phyloP scores from a whole-genome alignment of 2,797 vertebrate genomes.

The Numenius phaeopus region DNA sequence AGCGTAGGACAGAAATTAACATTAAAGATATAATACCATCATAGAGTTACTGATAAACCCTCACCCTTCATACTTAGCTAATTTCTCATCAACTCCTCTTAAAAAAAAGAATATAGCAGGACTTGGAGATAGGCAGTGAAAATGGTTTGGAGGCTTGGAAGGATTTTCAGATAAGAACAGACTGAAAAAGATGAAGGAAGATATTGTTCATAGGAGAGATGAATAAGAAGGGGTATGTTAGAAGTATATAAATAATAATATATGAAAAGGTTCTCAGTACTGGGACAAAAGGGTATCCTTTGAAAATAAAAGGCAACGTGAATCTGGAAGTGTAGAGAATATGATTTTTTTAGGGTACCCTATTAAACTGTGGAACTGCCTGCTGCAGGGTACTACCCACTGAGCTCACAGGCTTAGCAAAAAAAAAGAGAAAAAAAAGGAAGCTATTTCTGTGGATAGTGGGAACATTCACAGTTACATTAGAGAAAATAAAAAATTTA shows the following conservation, averaged over 20 bases:
- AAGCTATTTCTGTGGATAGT: constrained; percentile 12
- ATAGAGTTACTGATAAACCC: constrained; percentile 52
- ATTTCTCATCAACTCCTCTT: constrained; percentile 49
- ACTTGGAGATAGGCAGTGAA: constrained; percentile 40
- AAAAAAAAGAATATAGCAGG: neutral
- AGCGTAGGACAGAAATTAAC: constrained; percentile 34
- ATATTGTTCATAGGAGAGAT: constrained; percentile 35
- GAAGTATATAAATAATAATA: constrained; percentile 63
- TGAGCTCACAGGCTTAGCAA: neutral
- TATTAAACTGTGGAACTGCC: constrained; percentile 1
- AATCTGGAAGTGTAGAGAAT: neutral
- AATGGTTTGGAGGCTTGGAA: constrained; percentile 31
- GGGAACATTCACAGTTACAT: constrained; percentile 48
- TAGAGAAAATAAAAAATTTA: constrained; percentile 66
- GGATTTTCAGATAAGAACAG: constrained; percentile 61
- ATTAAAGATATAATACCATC: constrained; percentile 58
- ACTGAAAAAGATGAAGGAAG: constrained; percentile 49
- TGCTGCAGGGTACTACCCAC: neutral
- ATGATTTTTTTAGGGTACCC: neutral
- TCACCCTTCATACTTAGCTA: constrained; percentile 60
- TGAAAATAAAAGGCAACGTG: constrained; percentile 22
- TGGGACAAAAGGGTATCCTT: constrained; percentile 12
- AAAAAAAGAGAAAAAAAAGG: neutral
- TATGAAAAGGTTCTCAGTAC: neutral
- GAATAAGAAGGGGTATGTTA: constrained; percentile 15